Evolutionary conservation across 2,113 vertebrate species (phyloP), one percentile per base, ranked within the genome.

Genomic region (Ceratotherium simum): DNA sequence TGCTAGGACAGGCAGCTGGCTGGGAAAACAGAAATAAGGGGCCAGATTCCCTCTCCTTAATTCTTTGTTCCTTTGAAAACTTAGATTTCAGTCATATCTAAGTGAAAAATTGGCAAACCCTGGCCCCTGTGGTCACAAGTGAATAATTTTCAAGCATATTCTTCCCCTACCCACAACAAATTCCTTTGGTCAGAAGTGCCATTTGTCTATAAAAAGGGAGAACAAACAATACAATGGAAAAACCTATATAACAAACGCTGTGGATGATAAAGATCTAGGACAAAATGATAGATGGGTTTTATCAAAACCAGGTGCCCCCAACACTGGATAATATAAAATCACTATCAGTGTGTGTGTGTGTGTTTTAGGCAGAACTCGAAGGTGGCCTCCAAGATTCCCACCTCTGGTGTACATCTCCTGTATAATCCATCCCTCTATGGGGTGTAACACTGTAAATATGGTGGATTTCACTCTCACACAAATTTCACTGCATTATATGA

Each of bases 21-120:
- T 96, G 18, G 23, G 21, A 72, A 70, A 97, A 93, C 14, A 84
- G 20, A 82, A 70, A 92, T 12, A 14, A 72, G 84, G 42, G 14
- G 9, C 89, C 65, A 62, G 23, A 64, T 67, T 88, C 95, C 25
- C n/a, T 70, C 20, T 78, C 58, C 42, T 62, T 36, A 20, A 62
- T 56, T 69, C 21, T 89, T 94, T 27, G 46, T 69, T 96, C 87
- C 73, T 89, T 84, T 92, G 39, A 80, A 96, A 94, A 92, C 33
- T 81, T 92, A 90, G 78, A 73, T 62, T 76, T 93, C 33, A 31
- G 54, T 79, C 23, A 93, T 8, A 88, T 4, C 8, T 29, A 51
- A 79, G 51, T 29, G 13, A 69, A 73, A 56, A 87, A 12, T 23
- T 89, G 67, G 29, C 56, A 90, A 95, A 82, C 16, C 11, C 39